Percentiles rank a stretch among this genome's conserved stretches.
Evolutionary conservation across 1,140 invertebrate species (phyloP).

Genomic region (Drosophila nikananu): DNA sequence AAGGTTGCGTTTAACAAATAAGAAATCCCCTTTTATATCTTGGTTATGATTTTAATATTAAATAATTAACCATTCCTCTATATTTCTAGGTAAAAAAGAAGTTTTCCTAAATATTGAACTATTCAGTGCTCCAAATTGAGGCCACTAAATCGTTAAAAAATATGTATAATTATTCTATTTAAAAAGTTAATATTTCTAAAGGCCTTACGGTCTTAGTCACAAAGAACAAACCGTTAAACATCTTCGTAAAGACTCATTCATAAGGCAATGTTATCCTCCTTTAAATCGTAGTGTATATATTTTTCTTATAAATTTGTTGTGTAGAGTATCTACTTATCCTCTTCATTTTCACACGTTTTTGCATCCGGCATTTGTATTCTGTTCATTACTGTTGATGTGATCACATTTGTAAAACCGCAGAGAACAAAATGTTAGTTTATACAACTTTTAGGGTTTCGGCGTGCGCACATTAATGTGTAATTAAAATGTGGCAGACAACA

Average conservation of each 20-base stretch:
- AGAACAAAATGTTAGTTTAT: constrained; percentile 71
- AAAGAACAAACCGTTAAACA: neutral
- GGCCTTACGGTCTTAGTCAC: too few relatives aligned
- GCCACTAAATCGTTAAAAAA: too few relatives aligned
- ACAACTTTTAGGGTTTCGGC: constrained; percentile 60
- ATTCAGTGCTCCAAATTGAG: too few relatives aligned
- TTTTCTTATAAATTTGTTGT: neutral
- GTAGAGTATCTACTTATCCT: neutral
- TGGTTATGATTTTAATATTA: too few relatives aligned
- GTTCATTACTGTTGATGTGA: constrained; percentile 54
- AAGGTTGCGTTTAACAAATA: neutral
- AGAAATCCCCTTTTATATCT: too few relatives aligned
- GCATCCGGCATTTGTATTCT: constrained; percentile 16
- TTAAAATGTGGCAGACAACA: constrained; percentile 79
- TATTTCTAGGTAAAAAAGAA: too few relatives aligned
- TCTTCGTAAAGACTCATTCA: neutral
- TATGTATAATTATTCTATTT: too few relatives aligned
- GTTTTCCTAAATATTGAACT: too few relatives aligned
- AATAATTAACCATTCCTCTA: too few relatives aligned
- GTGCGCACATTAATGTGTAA: constrained; percentile 73
- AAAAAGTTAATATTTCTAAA: too few relatives aligned
- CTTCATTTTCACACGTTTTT: neutral
- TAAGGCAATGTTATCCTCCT: neutral
- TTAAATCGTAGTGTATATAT: neutral
- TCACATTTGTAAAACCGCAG: constrained; percentile 68